Evolutionary conservation across 2,797 vertebrate species (phyloP).

Genomic region (Lacerta agilis): DNA sequence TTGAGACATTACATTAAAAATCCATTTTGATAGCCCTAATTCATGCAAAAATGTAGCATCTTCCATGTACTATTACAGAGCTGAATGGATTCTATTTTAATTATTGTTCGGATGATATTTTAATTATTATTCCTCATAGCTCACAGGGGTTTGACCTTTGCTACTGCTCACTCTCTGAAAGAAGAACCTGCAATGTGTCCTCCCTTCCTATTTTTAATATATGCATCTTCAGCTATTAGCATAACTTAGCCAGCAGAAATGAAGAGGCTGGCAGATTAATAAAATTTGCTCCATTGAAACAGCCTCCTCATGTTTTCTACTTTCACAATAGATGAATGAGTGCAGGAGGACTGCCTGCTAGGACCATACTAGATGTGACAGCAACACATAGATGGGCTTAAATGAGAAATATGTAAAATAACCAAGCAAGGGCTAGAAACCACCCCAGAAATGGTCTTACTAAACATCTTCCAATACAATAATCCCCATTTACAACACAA

Average conservation of each 20-base stretch:
- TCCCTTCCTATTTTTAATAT: neutral
- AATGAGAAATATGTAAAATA: too few relatives aligned
- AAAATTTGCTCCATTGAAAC: neutral
- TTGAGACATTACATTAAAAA: constrained; percentile 38
- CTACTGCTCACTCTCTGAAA: neutral
- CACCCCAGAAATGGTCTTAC: too few relatives aligned
- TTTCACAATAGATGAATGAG: neutral
- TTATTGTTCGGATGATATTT: neutral
- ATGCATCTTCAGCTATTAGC: neutral
- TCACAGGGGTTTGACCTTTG: constrained; percentile 8
- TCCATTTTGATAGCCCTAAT: constrained; percentile 32
- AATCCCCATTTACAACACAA: too few relatives aligned
- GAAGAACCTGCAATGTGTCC: neutral
- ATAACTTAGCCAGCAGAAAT: neutral
- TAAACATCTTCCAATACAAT: too few relatives aligned
- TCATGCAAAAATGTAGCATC: constrained; percentile 18
- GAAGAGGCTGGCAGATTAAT: neutral
- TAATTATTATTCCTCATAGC: constrained; percentile 29
- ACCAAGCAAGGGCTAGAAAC: too few relatives aligned
- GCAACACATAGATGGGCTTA: too few relatives aligned
- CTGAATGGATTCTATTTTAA: constrained; percentile 24
- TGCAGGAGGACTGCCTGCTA: neutral
- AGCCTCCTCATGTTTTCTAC: neutral
- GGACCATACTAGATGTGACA: neutral
- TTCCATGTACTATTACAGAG: neutral